Evolutionary conservation across 2,797 vertebrate genomes (phyloP).

Genomic region (Myotis planiceps): DNA sequence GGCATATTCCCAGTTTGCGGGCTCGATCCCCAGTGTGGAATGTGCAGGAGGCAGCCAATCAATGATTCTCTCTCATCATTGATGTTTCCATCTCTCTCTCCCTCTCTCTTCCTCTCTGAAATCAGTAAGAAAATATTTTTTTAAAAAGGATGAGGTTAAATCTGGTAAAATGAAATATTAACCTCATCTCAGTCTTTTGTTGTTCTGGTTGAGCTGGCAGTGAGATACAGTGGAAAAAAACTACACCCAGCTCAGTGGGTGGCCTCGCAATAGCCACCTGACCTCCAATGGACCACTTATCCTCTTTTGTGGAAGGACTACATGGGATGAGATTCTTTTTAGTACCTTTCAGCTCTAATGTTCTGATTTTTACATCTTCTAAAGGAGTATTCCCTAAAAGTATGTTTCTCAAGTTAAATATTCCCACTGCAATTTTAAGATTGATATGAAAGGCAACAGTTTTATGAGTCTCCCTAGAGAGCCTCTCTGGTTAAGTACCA

Average conservation of each 20-base stretch:
- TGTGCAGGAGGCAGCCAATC: too few species aligned
- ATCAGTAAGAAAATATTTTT: too few species aligned
- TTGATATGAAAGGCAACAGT: not conserved
- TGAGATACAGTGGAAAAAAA: not conserved
- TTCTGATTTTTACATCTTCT: not conserved
- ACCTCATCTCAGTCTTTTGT: not conserved
- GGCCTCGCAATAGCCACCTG: not conserved
- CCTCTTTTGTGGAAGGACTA: not conserved
- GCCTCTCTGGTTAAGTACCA: not conserved
- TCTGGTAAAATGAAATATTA: not conserved
- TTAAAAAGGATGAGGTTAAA: not conserved
- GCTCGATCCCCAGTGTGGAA: too few species aligned
- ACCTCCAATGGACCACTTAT: not conserved
- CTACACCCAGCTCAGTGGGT: not conserved
- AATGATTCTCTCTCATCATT: too few species aligned
- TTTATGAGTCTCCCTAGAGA: not conserved
- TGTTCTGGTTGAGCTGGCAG: not conserved
- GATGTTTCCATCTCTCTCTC: too few species aligned
- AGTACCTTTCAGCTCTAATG: not conserved
- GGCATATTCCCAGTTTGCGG: too few species aligned
- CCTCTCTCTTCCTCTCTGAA: too few species aligned
- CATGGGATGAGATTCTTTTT: not conserved
- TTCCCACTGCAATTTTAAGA: not conserved
- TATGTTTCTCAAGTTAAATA: conserved; percentile 11
- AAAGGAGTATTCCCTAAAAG: not conserved